phyloP scores from a whole-genome alignment of 1,140 invertebrate genomes.

The Atta colombica region DNA sequence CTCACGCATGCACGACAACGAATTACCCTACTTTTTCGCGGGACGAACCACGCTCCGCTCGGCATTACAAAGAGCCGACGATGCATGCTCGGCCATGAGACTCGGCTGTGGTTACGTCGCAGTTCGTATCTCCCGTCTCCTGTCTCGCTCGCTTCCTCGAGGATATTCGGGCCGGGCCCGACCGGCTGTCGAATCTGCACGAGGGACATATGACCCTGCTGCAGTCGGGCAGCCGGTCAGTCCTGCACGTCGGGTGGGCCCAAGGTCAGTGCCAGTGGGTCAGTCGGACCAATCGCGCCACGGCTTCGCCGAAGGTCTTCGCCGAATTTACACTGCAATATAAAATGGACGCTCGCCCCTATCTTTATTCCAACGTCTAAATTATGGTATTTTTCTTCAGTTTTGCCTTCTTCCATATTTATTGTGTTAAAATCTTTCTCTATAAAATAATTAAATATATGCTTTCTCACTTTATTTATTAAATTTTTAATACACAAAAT shows the following conservation, averaged over 20 bases:
- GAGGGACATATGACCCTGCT: slow-evolving; percentile 46
- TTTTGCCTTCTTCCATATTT: neutral
- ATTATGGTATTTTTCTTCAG: neutral
- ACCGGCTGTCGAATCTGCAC: slow-evolving; percentile 78
- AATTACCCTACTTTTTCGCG: slow-evolving; percentile 55
- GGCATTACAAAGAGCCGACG: slow-evolving; percentile 42
- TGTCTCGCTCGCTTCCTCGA: slow-evolving; percentile 63
- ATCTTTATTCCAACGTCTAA: neutral
- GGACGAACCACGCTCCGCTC: slow-evolving; percentile 27
- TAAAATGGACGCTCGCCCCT: slow-evolving; percentile 29
- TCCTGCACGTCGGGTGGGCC: slow-evolving; percentile 70
- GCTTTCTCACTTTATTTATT: neutral
- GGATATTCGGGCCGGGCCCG: slow-evolving; percentile 38
- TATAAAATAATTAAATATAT: neutral
- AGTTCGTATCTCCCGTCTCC: slow-evolving; percentile 25
- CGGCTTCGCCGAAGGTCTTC: slow-evolving; percentile 60
- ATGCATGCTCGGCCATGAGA: slow-evolving; percentile 52
- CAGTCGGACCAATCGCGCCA: slow-evolving; percentile 80
- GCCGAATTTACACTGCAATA: slow-evolving; percentile 69
- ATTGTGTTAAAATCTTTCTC: neutral
- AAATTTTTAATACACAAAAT: slow-evolving; percentile 17
- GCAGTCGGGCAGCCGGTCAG: slow-evolving; percentile 69
- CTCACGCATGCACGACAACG: slow-evolving; percentile 9
- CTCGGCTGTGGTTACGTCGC: slow-evolving; percentile 40
- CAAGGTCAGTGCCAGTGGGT: slow-evolving; percentile 84